phyloP scores from a whole-genome alignment of 2,797 vertebrate species.

The Oceanodroma leucorhoa region DNA sequence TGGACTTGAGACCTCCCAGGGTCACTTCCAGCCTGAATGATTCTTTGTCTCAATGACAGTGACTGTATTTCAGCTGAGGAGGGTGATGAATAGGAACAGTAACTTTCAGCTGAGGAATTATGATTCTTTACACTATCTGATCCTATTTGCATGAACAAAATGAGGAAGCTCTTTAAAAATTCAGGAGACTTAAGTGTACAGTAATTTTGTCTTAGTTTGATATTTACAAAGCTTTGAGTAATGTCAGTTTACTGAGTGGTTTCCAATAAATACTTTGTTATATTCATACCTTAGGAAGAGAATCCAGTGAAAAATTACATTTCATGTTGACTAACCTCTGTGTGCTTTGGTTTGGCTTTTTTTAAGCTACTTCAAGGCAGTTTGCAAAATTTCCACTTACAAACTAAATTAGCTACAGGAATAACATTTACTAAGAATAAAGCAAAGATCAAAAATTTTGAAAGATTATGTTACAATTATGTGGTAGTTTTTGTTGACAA shows the following conservation, averaged over 20 bases:
- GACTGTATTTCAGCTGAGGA: background rate
- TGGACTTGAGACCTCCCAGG: background rate
- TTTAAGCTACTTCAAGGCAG: background rate
- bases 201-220: background rate
- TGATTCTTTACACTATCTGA: background rate
- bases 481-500: slow-evolving; percentile 24
- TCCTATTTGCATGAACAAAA: background rate
- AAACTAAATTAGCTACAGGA: background rate
- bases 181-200: background rate
- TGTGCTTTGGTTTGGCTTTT: background rate
- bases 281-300: background rate
- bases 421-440: background rate
- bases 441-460: slow-evolving; percentile 30
- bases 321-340: background rate
- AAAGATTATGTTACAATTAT: slow-evolving; percentile 9
- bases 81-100: background rate
- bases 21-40: background rate
- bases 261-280: background rate
- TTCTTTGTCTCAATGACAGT: background rate
- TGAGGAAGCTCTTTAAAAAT: background rate
- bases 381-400: slow-evolving; percentile 39
- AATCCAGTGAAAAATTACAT: background rate
- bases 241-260: background rate
- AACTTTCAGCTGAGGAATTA: background rate
- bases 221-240: background rate